Evolutionary conservation across 37 sponge, comb jelly and placozoan genomes (phyloP).

Genomic region (Cladorhizidae sp.): DNA sequence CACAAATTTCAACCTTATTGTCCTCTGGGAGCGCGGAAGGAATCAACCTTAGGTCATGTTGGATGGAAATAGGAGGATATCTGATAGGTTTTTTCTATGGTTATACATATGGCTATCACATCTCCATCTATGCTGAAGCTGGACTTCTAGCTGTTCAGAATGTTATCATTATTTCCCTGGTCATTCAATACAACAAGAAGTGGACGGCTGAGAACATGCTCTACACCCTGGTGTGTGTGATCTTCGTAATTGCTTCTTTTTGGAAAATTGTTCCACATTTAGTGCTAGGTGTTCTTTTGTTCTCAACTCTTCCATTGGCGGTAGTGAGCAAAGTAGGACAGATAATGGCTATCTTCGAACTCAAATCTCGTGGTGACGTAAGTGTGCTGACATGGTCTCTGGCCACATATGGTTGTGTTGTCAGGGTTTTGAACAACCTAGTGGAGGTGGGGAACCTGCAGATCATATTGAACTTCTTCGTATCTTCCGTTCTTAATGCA

Average conservation of each 20-base stretch:
- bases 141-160: constrained; percentile 1
- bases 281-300: background rate
- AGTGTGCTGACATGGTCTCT: constrained; percentile 19
- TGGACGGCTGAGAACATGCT: constrained; percentile 1
- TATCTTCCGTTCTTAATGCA: background rate
- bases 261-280: background rate
- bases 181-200: background rate
- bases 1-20: constrained; percentile 35
- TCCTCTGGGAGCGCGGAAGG: constrained; percentile 27
- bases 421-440: background rate
- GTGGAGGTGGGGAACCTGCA: background rate
- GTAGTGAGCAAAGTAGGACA: constrained; percentile 27
- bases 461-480: background rate
- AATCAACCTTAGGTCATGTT: constrained; percentile 14
- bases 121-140: background rate
- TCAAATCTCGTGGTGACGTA: constrained; percentile 39
- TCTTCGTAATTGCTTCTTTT: background rate
- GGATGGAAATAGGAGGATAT: constrained; percentile 43
- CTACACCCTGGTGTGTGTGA: background rate
- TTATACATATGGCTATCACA: background rate
- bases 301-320: constrained; percentile 14
- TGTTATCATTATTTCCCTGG: constrained; percentile 3
- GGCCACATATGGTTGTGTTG: constrained; percentile 9
- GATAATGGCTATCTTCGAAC: constrained; percentile 18
- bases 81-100: constrained; percentile 21